Evolutionary conservation across 2,888 invertebrate genomes (phyloP).

Genomic region (Chymomyza procnemis): DNA sequence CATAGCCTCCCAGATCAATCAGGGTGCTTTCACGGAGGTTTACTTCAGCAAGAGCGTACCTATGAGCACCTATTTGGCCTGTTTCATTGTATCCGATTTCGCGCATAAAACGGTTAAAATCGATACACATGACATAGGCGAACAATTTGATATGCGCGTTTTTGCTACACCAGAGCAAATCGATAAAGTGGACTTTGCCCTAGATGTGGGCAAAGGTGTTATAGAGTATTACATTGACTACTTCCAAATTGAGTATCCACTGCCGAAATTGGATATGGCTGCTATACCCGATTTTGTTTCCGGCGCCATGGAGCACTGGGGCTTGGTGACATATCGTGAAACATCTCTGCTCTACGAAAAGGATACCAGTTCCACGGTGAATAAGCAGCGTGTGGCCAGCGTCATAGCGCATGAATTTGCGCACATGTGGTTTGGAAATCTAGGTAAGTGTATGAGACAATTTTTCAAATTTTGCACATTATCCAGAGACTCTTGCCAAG

Average conservation of each 20-base stretch:
- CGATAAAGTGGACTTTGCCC: slow-evolving; percentile 87
- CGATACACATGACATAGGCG: slow-evolving; percentile 80
- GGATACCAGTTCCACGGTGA: slow-evolving; percentile 85
- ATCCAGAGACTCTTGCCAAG: no score
- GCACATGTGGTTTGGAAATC: slow-evolving; percentile 96
- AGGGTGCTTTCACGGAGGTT: slow-evolving; percentile 81
- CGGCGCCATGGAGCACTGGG: slow-evolving; percentile 99
- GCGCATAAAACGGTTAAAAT: slow-evolving; percentile 79
- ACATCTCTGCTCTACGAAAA: slow-evolving; percentile 88
- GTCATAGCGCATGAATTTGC: slow-evolving; percentile 96
- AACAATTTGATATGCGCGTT: slow-evolving; percentile 84
- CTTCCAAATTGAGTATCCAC: slow-evolving; percentile 90
- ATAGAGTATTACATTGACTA: slow-evolving; percentile 91
- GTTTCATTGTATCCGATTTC: slow-evolving; percentile 96
- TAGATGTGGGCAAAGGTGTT: slow-evolving; percentile 85
- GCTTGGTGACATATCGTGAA: slow-evolving; percentile 93
- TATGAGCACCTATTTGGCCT: slow-evolving; percentile 96
- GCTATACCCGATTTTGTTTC: slow-evolving; percentile 79
- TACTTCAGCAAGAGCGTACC: slow-evolving; percentile 89
- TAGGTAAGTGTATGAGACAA: no score
- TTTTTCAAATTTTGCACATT: no score
- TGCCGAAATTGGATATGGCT: slow-evolving; percentile 88
- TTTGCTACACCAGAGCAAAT: slow-evolving; percentile 88
- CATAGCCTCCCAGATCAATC: slow-evolving; percentile 69
- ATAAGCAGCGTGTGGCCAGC: slow-evolving; percentile 87